Evolutionary conservation across 2,797 vertebrate genomes (phyloP), one percentile per base, ranked within the genome.

Genomic region (Gephyroberyx darwinii): DNA sequence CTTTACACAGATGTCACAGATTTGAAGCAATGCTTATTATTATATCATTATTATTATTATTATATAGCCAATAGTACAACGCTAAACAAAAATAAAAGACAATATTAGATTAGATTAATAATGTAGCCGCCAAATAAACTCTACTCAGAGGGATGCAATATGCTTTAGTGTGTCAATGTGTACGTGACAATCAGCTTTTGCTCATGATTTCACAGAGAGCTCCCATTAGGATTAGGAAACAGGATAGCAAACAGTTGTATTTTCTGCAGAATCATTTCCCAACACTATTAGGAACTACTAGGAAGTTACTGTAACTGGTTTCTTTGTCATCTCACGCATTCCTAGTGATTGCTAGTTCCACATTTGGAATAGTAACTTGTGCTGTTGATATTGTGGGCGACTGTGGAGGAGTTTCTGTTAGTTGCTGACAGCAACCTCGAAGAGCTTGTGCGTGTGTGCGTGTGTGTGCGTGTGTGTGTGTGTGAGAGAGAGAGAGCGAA

Each of bases 21-120:
- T 80, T 41, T 77, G 55, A 75, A 58, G 47, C 74, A 3, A 1
- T 30, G 45, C 47, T 53, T 52, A 13, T 66, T 65, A 26, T 26
- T 26, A 26, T 26, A 26, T 26, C 4, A 26, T 26, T 26, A 26
- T 26, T 26, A 26, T 26, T 26, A 26, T 26, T 26, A 26, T 26
- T 26, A 26, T 26, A 26, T 26, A 26, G 26, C 26, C 26, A 26
- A 26, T 4, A 26, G 60, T 22, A 4, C 41, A 12, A 81, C 74
- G 76, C 55, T 71, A 74, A 84, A 83, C 59, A 47, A 1, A 75
- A 77, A 86, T 39, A 75, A 81, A 87, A 81, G 14, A 82, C 57
- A 8, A 3, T 1, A 74, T 89, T 26, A 26, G 35, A 89, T 86
- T 89, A 80, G 26, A 88, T 83, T 87, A 26, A 89, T 81, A 20